These are phyloP conservation scores for Podiceps cristatus DNA, from an alignment of 2,113 vertebrate species.

Conservation along the genomic window DNA sequence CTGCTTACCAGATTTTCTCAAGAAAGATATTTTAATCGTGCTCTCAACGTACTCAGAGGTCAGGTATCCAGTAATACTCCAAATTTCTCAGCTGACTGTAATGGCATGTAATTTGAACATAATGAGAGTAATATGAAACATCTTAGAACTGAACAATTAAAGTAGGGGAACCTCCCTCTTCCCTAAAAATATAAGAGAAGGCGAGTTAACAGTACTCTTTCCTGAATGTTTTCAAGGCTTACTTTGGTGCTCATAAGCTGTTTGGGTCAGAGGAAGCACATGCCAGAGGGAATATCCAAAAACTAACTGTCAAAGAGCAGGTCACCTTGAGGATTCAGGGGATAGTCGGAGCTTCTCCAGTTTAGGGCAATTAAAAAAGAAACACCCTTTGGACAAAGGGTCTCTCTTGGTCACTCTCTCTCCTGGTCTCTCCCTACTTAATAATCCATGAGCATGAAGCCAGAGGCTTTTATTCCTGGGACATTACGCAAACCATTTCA, in stretches of 20 bases:
- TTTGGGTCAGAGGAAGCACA: not conserved
- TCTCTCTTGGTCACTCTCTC: no score
- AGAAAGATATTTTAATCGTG: not conserved
- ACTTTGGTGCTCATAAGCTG: not conserved
- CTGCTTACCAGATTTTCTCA: not conserved
- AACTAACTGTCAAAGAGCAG: not conserved
- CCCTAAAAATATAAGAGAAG: not conserved
- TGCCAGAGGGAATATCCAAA: not conserved
- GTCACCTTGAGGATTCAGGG: constrained; percentile 22
- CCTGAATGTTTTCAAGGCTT: not conserved
- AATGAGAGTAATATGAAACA: constrained; percentile 14
- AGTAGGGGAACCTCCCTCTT: not conserved
- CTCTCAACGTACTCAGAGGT: constrained; percentile 3
- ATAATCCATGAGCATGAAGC: accelerated
- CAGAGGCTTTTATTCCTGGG: not conserved
- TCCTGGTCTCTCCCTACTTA: not conserved
- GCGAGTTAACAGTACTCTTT: not conserved
- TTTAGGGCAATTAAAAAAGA: not conserved
- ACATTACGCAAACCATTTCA: not conserved
- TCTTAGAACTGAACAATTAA: not conserved
- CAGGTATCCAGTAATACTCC: constrained; percentile 31
- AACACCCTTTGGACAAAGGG: not conserved
- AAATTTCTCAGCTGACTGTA: not conserved
- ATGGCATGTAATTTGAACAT: constrained; percentile 27
- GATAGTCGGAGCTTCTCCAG: not conserved